Base-by-base conservation (phyloP, 1,140 invertebrate species). In the Capitella teleta region DNA sequence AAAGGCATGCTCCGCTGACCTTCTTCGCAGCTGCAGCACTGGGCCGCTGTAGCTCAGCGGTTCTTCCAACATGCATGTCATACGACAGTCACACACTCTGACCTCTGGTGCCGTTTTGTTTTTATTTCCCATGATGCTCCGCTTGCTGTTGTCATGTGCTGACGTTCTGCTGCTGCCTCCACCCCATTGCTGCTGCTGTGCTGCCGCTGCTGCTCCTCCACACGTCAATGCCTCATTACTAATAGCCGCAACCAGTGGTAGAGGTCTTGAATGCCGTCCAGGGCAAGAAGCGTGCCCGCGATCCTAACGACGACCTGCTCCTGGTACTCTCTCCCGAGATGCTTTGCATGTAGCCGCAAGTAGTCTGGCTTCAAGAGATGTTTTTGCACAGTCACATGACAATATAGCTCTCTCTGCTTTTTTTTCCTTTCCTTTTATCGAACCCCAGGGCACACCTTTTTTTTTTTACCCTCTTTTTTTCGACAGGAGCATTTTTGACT, bases 281-380 rank as follows among this genome's bases (percentile, higher is more conserved):
- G 26, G 83, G 84, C 79, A 86, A 87, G 83, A 87, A 87, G 80
- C 81, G 82, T 76, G 78, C 80, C 76, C 81, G 82, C 75, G 82
- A 84, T 77, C 80, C 81, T 77, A 80, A 75, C 70, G 84, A 84
- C 77, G 86, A 88, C 79, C 78, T 88, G 79, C 80, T 87, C 83
- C 84, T 87, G 86, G 86, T 88, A 88, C 83, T 81, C 59, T 49
- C n/a, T 60, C 45, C 45, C 45, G 36, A 21, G n/a, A 69, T 67
- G 70, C 69, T 72, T 69, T 73, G 70, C 72, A 72, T 72, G 72
- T 68, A 69, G 66, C 64, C 63, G 38, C 59, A 67, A 70, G 66
- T 64, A 56, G 56, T 61, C 60, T 63, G 28, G 25, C 40, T 36
- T 44, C 24, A 14, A 28, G 28, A 47, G 54, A 59, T 57, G 51